Evolutionary conservation across 1,140 invertebrate genomes (phyloP), one percentile per base, ranked within the genome.

Genomic region (Cardiocondyla obscurior): DNA sequence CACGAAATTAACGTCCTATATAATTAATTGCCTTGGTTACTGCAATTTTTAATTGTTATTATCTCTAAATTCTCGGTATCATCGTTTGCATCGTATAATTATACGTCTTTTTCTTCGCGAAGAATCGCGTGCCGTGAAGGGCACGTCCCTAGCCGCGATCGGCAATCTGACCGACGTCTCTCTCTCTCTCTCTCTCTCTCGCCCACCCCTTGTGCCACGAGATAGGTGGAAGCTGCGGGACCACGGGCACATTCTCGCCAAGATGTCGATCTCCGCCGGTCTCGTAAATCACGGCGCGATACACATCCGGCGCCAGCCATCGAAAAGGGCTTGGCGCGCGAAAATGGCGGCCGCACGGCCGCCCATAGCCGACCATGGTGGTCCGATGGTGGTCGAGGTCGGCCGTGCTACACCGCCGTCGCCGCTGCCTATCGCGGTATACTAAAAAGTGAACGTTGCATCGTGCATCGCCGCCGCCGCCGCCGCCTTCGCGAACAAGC

Each of bases 391-490:
- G 72, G 58, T 74, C 83, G 79, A 81, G 81, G 86, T 88, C 85
- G 83, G 58, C 60, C 12, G 19, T 70, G 58, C 67, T 67, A 30
- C 79, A 25, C 4, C 28, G 36, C 44, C 16, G 55, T 53, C 44
- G 22, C 46, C 82, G 49, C 33, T 28, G 51, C 36, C 57, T 74
- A 70, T 76, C 70, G 12, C 73, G 8, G 16, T 58, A 22, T 82
- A 70, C 72, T 70, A 90, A 90, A 88, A 88, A 90, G 89, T 90
- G 89, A 90, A 90, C 89, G 90, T 89, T 82, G 83, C 82, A 81
- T 88, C 83, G 58, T 85, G 64, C 64, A 84, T 65, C 46, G 42
- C 64, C 72, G 30, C 69, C 69, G 25, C 62, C 46, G 19, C 42
- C 46, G 16, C 53, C 67, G 58, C 74, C 67, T 83, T 64, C 60